Base-by-base conservation (phyloP, 2,888 invertebrate species). In the Sympetrum striolatum region DNA sequence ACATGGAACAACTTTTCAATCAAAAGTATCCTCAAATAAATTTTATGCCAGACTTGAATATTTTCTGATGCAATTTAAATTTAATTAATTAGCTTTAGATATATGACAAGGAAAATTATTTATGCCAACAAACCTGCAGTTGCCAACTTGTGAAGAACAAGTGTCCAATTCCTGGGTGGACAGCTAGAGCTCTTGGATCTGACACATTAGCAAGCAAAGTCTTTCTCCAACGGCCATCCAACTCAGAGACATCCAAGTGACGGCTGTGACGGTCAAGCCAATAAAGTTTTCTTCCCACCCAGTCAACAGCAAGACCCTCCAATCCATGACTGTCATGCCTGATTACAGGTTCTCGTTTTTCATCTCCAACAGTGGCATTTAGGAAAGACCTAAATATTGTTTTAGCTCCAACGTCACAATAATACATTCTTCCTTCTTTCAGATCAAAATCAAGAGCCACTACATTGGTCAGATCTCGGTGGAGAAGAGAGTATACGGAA, bases 131-230 rank as follows among this genome's bases (percentile, higher is more conserved):
- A 91, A 93, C 95, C 93, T 95, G 95, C 64, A 98, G 94, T 93
- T 98, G 98, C 99, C 99, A 99, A 8, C 99, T 99, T 1, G 98
- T 98, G 94, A 97, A 99, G 94, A 98, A 99, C 90, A 99, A 93
- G 92, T 97, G 97, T 2, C 99, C 99, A 90, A 96, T 97, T 64
- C 98, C 98, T 0, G 99, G 99, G 94, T 99, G 98, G 0, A 98
- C 98, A 4, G 97, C 98, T 90, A 99, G 96, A 0, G 99, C 99
- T 92, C 99, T 95, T 0, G 99, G 99, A 94, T 99, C 98, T 0
- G 97, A 96, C 90, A 99, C 97, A 44, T 97, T 97, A 90, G 97
- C 97, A 92, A 98, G 96, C 35, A 99, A 94, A 0, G 99, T 98
- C 93, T 97, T 98, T 90, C 99, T 95, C 93, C 97, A 97, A 0